phyloP scores from a whole-genome alignment of 1,140 invertebrate genomes.

The Colletes gigas region DNA sequence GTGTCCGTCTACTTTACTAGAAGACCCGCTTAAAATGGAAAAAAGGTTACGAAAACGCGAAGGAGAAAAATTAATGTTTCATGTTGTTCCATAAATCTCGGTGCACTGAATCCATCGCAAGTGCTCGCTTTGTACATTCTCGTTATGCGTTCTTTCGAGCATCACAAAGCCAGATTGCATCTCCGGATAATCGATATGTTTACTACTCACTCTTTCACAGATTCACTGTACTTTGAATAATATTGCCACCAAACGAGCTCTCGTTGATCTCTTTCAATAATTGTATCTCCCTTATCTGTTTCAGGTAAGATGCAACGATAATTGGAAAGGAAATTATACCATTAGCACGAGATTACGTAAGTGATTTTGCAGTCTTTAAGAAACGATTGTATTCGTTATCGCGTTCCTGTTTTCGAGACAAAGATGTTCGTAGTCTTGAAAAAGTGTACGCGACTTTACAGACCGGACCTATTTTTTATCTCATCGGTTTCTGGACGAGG shows the following conservation, averaged over 20 bases:
- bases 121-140: background rate
- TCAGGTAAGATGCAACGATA: constrained; percentile 27
- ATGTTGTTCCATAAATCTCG: constrained; percentile 21
- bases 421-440: background rate
- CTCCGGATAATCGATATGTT: constrained; percentile 24
- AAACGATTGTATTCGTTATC: too few species aligned
- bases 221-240: background rate
- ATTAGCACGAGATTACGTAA: background rate
- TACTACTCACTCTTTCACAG: background rate
- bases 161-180: constrained; percentile 7
- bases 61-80: constrained; percentile 17
- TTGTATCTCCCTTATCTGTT: constrained; percentile 4
- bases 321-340: background rate
- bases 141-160: constrained; percentile 1
- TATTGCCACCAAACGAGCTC: background rate
- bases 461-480: constrained; percentile 34
- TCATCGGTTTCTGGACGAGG: constrained; percentile 32
- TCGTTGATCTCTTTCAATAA: background rate
- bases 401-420: background rate
- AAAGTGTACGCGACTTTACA: constrained; percentile 9
- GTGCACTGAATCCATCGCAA: constrained; percentile 2
- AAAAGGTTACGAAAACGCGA: constrained; percentile 12
- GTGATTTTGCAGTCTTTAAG: background rate
- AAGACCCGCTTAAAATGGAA: constrained; percentile 3
- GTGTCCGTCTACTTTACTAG: too few species aligned